phyloP scores from a whole-genome alignment of 2,888 invertebrate species.

The Drosophila tanythrix region DNA sequence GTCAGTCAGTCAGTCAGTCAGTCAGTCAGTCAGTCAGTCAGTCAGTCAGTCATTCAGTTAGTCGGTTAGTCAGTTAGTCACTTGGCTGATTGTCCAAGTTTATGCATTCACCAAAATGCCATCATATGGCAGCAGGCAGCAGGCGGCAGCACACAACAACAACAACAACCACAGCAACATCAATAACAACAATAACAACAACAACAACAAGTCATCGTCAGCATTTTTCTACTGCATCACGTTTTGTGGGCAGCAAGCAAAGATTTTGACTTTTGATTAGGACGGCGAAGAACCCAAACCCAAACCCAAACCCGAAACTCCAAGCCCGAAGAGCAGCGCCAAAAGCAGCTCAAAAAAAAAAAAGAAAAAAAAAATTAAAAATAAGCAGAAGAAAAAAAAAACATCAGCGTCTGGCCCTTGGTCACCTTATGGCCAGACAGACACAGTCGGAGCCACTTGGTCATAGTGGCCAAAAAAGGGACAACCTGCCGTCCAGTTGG shows the following conservation, averaged over 20 bases:
- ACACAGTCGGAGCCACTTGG: constrained; percentile 35
- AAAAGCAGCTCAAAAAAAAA: constrained; percentile 30
- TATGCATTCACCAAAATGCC: constrained; percentile 71
- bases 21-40: constrained; percentile 13
- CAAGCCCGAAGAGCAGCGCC: constrained; percentile 33
- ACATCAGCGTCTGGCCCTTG: constrained; percentile 58
- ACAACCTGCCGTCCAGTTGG: constrained; percentile 70
- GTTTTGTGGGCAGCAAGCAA: constrained; percentile 74
- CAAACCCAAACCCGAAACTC: constrained; percentile 25
- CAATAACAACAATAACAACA: constrained; percentile 7
- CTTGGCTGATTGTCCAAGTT: constrained; percentile 62
- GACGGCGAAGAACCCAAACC: constrained; percentile 31
- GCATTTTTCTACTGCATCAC: constrained; percentile 84
- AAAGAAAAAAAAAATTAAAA: not conserved
- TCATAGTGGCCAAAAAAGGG: constrained; percentile 69
- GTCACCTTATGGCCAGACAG: constrained; percentile 44
- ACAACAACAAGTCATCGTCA: constrained; percentile 70
- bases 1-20: constrained; percentile 8
- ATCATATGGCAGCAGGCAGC: constrained; percentile 52
- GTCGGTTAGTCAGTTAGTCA: constrained; percentile 39
- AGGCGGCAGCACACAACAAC: constrained; percentile 16
- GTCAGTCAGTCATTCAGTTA: constrained; percentile 15
- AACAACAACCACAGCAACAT: constrained; percentile 3
- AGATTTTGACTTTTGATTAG: constrained; percentile 82
- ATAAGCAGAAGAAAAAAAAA: constrained; percentile 12